Evolutionary conservation across 2,888 invertebrate species (phyloP).

Genomic region (Acleris sparsana): DNA sequence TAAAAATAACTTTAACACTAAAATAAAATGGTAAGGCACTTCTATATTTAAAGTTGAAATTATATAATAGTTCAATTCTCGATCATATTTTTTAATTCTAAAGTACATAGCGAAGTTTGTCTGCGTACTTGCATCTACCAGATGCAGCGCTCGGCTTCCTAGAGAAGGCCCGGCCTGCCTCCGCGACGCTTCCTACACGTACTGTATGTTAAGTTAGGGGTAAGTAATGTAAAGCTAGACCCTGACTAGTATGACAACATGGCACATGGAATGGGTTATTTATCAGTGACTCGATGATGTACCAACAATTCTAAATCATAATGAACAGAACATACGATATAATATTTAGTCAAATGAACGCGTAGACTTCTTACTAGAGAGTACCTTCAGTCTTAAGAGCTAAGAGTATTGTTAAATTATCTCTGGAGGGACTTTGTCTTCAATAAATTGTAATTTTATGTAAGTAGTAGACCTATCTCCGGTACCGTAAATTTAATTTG

Average conservation of each 20-base stretch:
- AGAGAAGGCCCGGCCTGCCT: slow-evolving; percentile 5
- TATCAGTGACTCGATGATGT: slow-evolving; percentile 54
- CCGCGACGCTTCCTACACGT: slow-evolving; percentile 48
- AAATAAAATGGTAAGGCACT: slow-evolving; percentile 83
- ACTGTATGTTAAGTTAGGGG: slow-evolving; percentile 54
- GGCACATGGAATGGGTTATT: slow-evolving; percentile 73
- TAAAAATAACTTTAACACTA: slow-evolving; percentile 64
- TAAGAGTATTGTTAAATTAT: slow-evolving; percentile 75
- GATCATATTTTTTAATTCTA: slow-evolving; percentile 59
- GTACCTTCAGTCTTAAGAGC: slow-evolving; percentile 78
- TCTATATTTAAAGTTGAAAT: slow-evolving; percentile 76
- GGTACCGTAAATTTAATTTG: slow-evolving; percentile 60
- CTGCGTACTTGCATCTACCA: slow-evolving; percentile 55
- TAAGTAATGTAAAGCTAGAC: slow-evolving; percentile 61
- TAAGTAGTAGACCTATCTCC: slow-evolving; percentile 60
- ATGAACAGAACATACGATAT: slow-evolving; percentile 39
- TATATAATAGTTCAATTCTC: slow-evolving; percentile 58
- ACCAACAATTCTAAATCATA: slow-evolving; percentile 51
- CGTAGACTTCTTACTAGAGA: slow-evolving; percentile 48
- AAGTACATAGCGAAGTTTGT: slow-evolving; percentile 57
- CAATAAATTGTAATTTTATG: slow-evolving; percentile 65
- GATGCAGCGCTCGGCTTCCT: slow-evolving; percentile 49
- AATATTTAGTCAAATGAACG: slow-evolving; percentile 34
- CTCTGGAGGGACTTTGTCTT: slow-evolving; percentile 77
- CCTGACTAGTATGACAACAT: slow-evolving; percentile 73